Conservation (phyloP, 2,113 vertebrate genomes). For the Ciconia stormi region DNA sequence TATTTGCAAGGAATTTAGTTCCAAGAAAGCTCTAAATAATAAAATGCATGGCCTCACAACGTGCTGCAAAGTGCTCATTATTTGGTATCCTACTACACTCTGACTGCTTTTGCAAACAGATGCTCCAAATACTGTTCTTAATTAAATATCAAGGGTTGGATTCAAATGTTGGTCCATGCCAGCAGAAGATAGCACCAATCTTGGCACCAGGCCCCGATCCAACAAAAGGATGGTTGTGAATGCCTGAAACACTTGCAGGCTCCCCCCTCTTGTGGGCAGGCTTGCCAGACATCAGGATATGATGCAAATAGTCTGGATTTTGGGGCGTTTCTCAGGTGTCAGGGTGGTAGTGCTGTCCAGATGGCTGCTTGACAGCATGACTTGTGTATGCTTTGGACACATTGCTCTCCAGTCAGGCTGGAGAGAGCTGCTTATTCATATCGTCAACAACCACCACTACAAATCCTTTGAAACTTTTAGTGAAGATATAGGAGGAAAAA, state of each 20-base stretch:
- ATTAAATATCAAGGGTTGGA: conserved; percentile 43
- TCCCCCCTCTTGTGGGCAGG: not conserved
- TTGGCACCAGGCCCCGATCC: not conserved
- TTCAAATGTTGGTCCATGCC: conserved; percentile 5
- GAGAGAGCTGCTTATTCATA: not conserved
- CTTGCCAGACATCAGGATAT: not conserved
- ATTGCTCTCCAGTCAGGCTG: not conserved
- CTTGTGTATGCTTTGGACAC: not conserved
- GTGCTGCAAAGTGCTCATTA: conserved; percentile 14
- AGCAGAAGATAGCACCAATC: conserved; percentile 39
- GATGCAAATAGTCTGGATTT: not conserved
- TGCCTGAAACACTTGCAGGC: not conserved
- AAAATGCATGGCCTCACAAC: conserved; percentile 1
- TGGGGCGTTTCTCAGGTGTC: not conserved
- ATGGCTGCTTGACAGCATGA: not conserved
- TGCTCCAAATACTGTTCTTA: conserved; percentile 50
- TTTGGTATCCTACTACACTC: conserved; percentile 7
- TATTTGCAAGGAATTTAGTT: conserved; percentile 16
- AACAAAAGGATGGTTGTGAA: not conserved
- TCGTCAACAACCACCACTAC: not conserved
- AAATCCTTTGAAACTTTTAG: not conserved
- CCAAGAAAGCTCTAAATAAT: conserved; percentile 23
- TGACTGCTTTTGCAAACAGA: conserved; percentile 52
- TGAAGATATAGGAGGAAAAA: not conserved
- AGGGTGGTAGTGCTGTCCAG: not conserved